Evolutionary conservation across 2,113 vertebrate genomes (phyloP).

Genomic region (Nymphicus hollandicus): DNA sequence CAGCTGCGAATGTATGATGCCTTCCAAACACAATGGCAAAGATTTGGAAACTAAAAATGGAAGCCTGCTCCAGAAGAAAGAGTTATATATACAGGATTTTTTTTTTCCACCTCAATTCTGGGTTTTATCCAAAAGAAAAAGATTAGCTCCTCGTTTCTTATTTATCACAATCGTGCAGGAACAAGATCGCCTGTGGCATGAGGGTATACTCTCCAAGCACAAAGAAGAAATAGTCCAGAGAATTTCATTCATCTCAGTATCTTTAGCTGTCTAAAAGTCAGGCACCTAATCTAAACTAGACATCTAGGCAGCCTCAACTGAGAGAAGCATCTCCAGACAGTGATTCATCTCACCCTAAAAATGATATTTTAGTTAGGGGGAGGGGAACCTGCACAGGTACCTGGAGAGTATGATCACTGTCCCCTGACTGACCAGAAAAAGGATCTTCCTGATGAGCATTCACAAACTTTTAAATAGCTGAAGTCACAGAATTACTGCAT

Average conservation of each 20-base stretch:
- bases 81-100: not conserved
- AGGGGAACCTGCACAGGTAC: not conserved
- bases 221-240: not conserved
- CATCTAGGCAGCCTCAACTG: slow-evolving; percentile 28
- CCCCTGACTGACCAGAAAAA: not conserved
- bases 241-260: slow-evolving; percentile 20
- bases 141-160: not conserved
- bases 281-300: slow-evolving; percentile 53
- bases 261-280: slow-evolving; percentile 29
- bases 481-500: not conserved
- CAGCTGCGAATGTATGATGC: not conserved
- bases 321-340: slow-evolving; percentile 26
- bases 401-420: not conserved
- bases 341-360: slow-evolving; percentile 40
- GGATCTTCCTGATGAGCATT: not conserved
- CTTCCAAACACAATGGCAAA: not conserved
- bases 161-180: not conserved
- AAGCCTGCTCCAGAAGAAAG: slow-evolving; percentile 11
- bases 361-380: not conserved
- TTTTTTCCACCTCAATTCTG: not conserved
- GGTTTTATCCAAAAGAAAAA: not conserved
- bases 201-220: not conserved
- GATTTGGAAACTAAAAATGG: not conserved
- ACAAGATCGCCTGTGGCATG: not conserved
- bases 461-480: not conserved